Evolutionary conservation across 2,888 invertebrate species (phyloP).

Genomic region (Leptura quadrifasciata): DNA sequence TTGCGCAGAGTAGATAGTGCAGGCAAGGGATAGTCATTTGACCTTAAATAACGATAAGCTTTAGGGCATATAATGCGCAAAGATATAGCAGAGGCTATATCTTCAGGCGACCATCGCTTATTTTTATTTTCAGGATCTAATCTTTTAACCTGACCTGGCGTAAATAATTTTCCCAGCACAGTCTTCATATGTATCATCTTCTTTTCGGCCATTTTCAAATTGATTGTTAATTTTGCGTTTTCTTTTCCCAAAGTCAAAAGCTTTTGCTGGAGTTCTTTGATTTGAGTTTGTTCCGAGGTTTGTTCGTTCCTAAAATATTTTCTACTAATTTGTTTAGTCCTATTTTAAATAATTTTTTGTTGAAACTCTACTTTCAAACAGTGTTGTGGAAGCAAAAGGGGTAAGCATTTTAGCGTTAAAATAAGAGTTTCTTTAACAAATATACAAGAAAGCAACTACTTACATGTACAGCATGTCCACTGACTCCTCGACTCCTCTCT

Average conservation of each 20-base stretch:
- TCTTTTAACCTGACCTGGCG: not conserved
- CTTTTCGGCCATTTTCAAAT: not conserved
- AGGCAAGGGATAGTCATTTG: not conserved
- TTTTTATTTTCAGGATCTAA: not conserved
- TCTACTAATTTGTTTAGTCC: not conserved
- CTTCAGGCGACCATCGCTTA: not conserved
- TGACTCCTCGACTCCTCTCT: too few species aligned
- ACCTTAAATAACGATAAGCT: slow-evolving; percentile 11
- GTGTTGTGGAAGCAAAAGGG: too few species aligned
- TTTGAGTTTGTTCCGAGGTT: not conserved
- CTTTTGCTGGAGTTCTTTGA: not conserved
- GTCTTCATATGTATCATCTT: not conserved
- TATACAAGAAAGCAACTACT: too few species aligned
- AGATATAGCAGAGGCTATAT: slow-evolving; percentile 2
- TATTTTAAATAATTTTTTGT: not conserved
- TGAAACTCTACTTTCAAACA: not conserved
- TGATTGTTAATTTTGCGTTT: not conserved
- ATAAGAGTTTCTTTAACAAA: too few species aligned
- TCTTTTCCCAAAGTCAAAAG: not conserved
- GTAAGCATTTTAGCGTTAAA: too few species aligned
- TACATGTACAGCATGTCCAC: too few species aligned
- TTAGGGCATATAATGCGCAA: not conserved
- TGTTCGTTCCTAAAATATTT: not conserved
- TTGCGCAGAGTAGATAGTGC: slow-evolving; percentile 16
- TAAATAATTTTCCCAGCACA: not conserved